Percentiles rank a stretch among this genome's conserved stretches.
Evolutionary conservation across 2,113 vertebrate species (phyloP).

Genomic region (Montifringilla adamsi): DNA sequence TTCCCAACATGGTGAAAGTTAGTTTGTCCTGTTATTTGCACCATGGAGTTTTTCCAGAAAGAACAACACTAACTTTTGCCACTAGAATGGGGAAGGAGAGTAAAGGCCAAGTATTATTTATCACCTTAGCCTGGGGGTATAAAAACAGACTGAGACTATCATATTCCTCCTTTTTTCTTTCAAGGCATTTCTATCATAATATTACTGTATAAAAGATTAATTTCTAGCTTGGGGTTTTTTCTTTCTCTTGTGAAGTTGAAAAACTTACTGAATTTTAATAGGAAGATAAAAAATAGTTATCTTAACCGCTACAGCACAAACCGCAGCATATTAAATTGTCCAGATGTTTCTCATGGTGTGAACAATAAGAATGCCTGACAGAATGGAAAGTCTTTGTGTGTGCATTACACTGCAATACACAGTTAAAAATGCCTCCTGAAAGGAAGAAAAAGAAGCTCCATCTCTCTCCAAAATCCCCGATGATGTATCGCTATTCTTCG

Average conservation of each 20-base stretch:
- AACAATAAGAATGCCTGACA: not conserved
- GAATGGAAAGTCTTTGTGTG: not conserved
- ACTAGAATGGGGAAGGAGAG: not conserved
- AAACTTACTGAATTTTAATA: constrained; percentile 5
- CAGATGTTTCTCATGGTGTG: not conserved
- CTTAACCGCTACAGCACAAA: not conserved
- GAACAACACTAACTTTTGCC: not conserved
- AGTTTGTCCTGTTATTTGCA: not conserved
- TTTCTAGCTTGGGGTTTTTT: not conserved
- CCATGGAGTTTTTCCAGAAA: not conserved
- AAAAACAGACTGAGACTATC: not conserved
- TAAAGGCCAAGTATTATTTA: not conserved
- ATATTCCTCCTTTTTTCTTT: not conserved
- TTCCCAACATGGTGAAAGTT: not conserved
- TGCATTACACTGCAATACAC: not conserved
- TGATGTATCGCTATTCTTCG: not conserved
- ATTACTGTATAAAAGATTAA: constrained; percentile 6
- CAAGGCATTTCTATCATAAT: not conserved
- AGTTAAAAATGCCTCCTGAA: not conserved
- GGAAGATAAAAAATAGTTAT: not conserved
- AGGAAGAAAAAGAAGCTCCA: not conserved
- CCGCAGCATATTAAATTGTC: not conserved
- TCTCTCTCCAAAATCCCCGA: not conserved
- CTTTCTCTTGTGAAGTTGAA: not conserved
- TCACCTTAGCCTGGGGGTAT: not conserved